Conservation (phyloP, 2,113 vertebrate genomes). For the Ivindomyrus marchei region DNA sequence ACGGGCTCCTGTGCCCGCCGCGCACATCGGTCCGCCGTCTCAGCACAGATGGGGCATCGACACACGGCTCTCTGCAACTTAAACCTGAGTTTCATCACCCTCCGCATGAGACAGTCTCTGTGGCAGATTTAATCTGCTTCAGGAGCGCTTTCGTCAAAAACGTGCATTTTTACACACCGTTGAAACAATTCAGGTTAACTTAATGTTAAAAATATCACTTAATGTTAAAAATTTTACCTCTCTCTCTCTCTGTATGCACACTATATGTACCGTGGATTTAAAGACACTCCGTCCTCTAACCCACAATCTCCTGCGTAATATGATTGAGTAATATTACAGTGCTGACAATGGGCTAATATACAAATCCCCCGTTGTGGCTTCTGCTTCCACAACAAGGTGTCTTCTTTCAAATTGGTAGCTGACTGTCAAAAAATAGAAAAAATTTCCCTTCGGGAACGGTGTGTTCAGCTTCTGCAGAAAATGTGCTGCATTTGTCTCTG, state of each 20-base stretch:
- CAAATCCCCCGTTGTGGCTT: neutral
- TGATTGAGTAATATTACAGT: neutral
- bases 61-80: neutral
- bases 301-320: neutral
- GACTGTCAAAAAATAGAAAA: neutral
- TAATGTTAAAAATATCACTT: neutral
- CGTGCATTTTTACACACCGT: neutral
- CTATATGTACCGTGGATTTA: neutral
- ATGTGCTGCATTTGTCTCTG: neutral
- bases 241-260: neutral
- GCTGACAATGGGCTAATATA: neutral
- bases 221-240: neutral
- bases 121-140: neutral
- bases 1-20: neutral
- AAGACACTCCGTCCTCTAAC: neutral
- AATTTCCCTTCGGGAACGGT: neutral
- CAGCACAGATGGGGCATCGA: neutral
- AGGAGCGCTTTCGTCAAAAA: neutral
- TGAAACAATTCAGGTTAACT: neutral
- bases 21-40: neutral
- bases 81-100: neutral
- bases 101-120: neutral
- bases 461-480: neutral
- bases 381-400: neutral
- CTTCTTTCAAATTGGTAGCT: neutral